Base-by-base conservation (phyloP, 2,797 vertebrate genomes). In the Oryzias sinensis region DNA sequence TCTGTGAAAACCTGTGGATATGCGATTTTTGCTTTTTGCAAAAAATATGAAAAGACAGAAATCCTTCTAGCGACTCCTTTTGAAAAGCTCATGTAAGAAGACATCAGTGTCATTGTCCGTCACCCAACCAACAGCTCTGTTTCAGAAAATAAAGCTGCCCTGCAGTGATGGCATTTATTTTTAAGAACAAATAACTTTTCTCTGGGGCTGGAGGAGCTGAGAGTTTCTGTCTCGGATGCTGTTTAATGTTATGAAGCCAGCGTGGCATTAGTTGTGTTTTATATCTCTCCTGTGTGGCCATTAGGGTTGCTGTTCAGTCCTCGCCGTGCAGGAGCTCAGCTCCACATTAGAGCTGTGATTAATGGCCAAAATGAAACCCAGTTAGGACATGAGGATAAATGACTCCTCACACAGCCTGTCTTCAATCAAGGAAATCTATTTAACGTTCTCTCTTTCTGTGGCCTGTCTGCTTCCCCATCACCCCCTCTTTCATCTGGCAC, bases 331-430 rank as follows among this genome's bases (percentile, higher is more conserved):
- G 57, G 55, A 68, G 68, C 65, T 69, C 61, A 50, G 70, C 60
- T 70, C 78, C 81, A 70, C 60, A 81, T 84, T 82, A 73, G 40
- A 68, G 55, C 63, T 58, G 27, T 83, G 79, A 88, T 86, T 72
- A 85, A 85, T 82, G 64, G 65, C 68, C 67, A 77, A 72, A 83
- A 82, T 81, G 76, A 76, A 85, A 79, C 79, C 71, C 65, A 50
- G 74, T 68, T 74, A 44, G 56, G 72, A 71, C 46, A 18, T 70
- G 62, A 71, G 57, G 80, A 60, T 67, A 76, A 83, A 75, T 75
- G 50, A 76, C 82, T 79, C 77, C 64, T 70, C 49, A 15, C 62
- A 59, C 63, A 49, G 53, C 16, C 29, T 48, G 59, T 75, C 61
- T 71, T 67, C 68, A 77, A 77, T 52, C 52, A 29, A 80, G 62